Evolutionary conservation across 2,888 invertebrate species (phyloP).

Genomic region (Polymixis lichenea): DNA sequence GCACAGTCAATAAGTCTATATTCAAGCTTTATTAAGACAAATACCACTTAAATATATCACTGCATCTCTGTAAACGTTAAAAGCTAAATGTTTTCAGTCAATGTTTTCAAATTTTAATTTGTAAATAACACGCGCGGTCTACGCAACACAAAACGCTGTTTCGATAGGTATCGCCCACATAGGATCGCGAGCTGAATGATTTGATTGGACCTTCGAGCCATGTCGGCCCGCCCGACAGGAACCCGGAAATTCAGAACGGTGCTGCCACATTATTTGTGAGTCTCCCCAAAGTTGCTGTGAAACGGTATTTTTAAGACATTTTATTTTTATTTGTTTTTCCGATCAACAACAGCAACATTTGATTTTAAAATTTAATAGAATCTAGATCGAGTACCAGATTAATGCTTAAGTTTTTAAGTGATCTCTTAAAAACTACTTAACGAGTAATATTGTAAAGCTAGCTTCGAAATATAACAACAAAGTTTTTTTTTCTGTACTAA

Average conservation of each 20-base stretch:
- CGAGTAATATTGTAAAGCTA: background rate
- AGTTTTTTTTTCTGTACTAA: background rate
- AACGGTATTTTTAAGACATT: constrained; percentile 12
- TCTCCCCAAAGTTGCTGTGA: constrained; percentile 40
- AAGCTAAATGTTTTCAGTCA: constrained; percentile 75
- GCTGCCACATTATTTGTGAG: constrained; percentile 65
- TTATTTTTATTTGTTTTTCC: no score
- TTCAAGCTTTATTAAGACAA: constrained; percentile 60
- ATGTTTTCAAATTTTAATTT: constrained; percentile 71
- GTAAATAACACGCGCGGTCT: constrained; percentile 78
- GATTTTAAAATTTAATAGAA: background rate
- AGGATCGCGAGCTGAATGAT: constrained; percentile 79
- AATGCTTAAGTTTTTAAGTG: background rate
- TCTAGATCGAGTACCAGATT: background rate
- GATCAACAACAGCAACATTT: no score
- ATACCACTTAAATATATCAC: constrained; percentile 72
- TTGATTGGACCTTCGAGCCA: constrained; percentile 77
- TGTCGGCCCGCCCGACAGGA: constrained; percentile 74
- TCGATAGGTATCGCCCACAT: constrained; percentile 81
- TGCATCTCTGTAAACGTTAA: constrained; percentile 62
- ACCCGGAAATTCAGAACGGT: constrained; percentile 70
- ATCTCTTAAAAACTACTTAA: background rate
- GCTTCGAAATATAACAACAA: background rate
- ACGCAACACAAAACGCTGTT: constrained; percentile 74
- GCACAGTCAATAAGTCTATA: constrained; percentile 73